Base-by-base conservation (phyloP, 1,140 invertebrate species). In the Eumaeus atala region DNA sequence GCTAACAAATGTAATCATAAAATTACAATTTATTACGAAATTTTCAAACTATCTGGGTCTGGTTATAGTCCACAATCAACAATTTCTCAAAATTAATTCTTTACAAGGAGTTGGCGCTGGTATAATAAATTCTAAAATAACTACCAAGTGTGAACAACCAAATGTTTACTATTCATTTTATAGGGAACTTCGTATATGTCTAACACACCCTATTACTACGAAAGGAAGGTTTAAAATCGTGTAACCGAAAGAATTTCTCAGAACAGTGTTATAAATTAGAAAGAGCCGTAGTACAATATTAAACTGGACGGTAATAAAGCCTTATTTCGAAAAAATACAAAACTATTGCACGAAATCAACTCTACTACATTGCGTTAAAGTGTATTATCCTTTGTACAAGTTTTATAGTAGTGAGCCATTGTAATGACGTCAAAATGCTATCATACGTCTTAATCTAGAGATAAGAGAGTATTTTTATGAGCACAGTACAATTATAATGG, bases 401-500 rank as follows among this genome's bases (percentile, higher is more conserved):
- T 16, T 10, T 1, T 3, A 7, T 11, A 44, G 10, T 44, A 49
- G 34, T 58, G 55, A 49, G 50, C 40, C 40, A 42, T 35, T 16
- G 36, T 47, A 37, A 58, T 70, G 62, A 66, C 63, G 67, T 70
- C 70, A 68, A 53, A 60, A 12, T 34, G 51, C 56, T 75, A 75
- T 75, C 72, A 71, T 66, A 62, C 55, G 56, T 69, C 72, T 75
- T 72, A 75, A 75, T 75, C 72, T 72, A 40, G 59, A 63, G 67
- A 75, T 75, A 74, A 72, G 52, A 56, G 54, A 12, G 56, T 65
- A 69, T 67, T 73, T 75, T 75, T 75, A 75, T 68, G 72, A 69
- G 56, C 38, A 51, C 60, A 56, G 55, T 66, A 72, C 68, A 75
- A 67, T 64, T 63, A 57, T 72, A 70, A 72, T 72, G 70, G 66